A percentile compares a stretch with the other conserved stretches of the same genome.
These are phyloP conservation scores for Ameiurus melas DNA, from an alignment of 2,113 vertebrate species.

Conservation along the genomic window DNA sequence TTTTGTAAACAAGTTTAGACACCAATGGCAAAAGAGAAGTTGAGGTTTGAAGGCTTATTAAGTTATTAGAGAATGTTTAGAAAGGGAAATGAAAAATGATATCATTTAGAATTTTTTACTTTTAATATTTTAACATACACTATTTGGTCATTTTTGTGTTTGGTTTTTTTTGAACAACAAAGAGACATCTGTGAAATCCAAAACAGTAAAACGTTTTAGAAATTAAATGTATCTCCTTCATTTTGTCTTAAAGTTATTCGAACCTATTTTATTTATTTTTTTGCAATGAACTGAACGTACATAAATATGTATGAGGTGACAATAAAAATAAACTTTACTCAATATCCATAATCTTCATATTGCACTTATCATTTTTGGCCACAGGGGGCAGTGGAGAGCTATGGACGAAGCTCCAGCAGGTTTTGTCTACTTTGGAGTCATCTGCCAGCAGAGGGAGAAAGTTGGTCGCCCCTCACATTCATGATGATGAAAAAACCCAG, in stretches of 20 bases:
- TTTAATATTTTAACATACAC: not conserved
- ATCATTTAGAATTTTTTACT: not conserved
- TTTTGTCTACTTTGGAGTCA: constrained; percentile 81
- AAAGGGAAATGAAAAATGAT: not conserved
- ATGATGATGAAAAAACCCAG: constrained; percentile 51
- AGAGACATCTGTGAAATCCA: not conserved
- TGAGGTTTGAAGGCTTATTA: not conserved
- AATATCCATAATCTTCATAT: not conserved
- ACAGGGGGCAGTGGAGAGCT: constrained; percentile 61
- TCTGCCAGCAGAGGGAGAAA: constrained; percentile 72
- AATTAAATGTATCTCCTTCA: not conserved
- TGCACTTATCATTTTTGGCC: constrained; percentile 11
- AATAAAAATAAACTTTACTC: not conserved
- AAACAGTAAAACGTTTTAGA: not conserved
- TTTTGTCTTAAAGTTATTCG: not conserved
- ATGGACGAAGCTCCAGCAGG: constrained; percentile 77
- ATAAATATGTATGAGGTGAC: not conserved
- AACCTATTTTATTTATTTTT: not conserved
- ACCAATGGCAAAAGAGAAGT: not conserved
- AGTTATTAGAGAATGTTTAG: not conserved
- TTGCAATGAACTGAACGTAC: not conserved
- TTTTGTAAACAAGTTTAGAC: not conserved
- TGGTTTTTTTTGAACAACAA: not conserved
- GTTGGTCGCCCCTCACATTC: constrained; percentile 59
- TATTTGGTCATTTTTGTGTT: not conserved